phyloP scores from a whole-genome alignment of 2,797 vertebrate species.

The Delichon dasypus region DNA sequence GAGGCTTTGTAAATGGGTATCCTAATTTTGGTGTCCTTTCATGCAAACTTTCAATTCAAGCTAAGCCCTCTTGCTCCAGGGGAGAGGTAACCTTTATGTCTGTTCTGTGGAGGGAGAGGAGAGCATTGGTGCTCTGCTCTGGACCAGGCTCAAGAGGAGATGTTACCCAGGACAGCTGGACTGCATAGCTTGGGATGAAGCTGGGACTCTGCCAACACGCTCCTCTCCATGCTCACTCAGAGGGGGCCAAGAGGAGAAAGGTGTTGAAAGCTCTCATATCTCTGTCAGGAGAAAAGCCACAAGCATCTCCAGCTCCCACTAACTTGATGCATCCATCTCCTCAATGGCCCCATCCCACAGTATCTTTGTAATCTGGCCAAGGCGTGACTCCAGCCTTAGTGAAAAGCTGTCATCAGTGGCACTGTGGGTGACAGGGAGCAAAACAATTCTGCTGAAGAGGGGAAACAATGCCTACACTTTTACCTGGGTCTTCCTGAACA shows the following conservation, averaged over 20 bases:
- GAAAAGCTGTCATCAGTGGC: background rate
- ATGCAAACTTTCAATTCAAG: background rate
- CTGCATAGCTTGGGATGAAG: background rate
- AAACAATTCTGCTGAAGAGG: background rate
- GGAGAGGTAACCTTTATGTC: background rate
- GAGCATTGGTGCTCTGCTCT: background rate
- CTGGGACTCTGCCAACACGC: background rate
- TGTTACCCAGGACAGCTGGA: fast-evolving
- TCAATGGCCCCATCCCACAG: background rate
- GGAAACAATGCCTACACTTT: background rate
- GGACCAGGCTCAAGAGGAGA: background rate
- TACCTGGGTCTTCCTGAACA: background rate
- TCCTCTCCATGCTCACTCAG: background rate
- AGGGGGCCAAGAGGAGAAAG: background rate
- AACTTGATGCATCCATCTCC: background rate
- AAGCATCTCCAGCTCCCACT: background rate
- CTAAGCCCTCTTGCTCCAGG: background rate
- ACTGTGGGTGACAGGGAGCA: background rate
- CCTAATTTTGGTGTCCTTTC: background rate
- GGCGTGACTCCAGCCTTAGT: background rate
- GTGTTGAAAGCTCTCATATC: background rate
- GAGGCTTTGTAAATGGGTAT: background rate
- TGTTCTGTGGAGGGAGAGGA: background rate
- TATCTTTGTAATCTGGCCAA: background rate
- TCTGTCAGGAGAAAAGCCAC: background rate